Base-by-base conservation (phyloP, 2,888 invertebrate species). In the Archips crataeganus region DNA sequence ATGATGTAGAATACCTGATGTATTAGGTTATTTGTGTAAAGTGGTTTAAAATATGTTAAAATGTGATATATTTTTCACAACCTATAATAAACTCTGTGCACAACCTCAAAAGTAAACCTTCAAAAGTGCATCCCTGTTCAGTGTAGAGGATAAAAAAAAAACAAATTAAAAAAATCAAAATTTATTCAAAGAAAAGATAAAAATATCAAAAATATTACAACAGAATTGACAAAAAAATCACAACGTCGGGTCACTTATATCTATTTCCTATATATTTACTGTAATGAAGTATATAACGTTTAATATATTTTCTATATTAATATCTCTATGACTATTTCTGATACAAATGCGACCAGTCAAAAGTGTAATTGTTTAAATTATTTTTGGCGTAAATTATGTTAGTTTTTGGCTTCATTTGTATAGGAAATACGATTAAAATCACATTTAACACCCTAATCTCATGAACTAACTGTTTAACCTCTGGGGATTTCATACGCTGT, bases 31-130 rank as follows among this genome's bases (percentile, higher is more conserved):
- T n/a, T n/a, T n/a, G 13, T 54, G 15, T 54, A 54, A 23, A 54
- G 54, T 8, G 54, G 54, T 54, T 54, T 54, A 13, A 51, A 15
- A 51, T 15, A 2, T 39, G 23, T 54, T 5, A 54, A 54, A 54
- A 57, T 57, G 32, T 57, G 32, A 1, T 54, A 49, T 3, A 15
- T 32, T 57, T 54, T 65, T 73, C 73, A 73, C 73, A 73, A 73
- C 73, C 73, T 32, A 51, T 63, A n/a, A 32, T 72, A 73, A 69
- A 73, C 68, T 73, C 73, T 63, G 62, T 63, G 68, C 73, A 73
- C 73, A 73, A 73, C 73, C 73, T 42, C 54, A 47, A 67, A 72
- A 62, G 3, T 63, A 51, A 73, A 69, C 34, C 13, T 36, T 34
- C 63, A 47, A 71, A 66, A 69, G 63, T 69, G 68, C 39, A n/a